Evolutionary conservation across 2,888 invertebrate species (phyloP).

Genomic region (Nemotelus nigrinus): DNA sequence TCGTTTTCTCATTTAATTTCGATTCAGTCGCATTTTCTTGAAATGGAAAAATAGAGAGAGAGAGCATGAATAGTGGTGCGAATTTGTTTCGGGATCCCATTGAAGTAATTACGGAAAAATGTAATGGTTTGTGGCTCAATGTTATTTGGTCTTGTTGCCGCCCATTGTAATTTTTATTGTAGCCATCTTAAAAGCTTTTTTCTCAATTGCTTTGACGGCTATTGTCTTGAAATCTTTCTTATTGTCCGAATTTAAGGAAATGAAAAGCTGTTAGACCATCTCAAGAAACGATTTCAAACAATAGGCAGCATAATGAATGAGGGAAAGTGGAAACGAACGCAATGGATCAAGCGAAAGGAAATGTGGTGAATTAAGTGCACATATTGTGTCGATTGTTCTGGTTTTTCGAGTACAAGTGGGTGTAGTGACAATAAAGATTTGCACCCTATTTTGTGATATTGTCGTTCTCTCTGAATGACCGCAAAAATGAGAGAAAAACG

Average conservation of each 20-base stretch:
- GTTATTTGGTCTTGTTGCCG: constrained; percentile 6
- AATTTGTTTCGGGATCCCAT: no score
- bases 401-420: no score
- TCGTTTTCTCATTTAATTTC: constrained; percentile 31
- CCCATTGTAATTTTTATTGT: constrained; percentile 46
- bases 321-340: constrained; percentile 43
- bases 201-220: constrained; percentile 34
- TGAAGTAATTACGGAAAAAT: neutral
- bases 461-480: no score
- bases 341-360: constrained; percentile 45
- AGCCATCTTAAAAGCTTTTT: constrained; percentile 49
- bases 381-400: constrained; percentile 11
- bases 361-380: constrained; percentile 38
- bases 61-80: no score
- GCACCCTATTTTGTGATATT: no score
- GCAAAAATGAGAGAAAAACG: no score
- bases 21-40: neutral
- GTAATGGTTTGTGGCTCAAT: constrained; percentile 10
- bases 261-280: constrained; percentile 49
- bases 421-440: no score
- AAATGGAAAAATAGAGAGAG: no score
- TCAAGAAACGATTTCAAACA: constrained; percentile 47
- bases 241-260: constrained; percentile 31
- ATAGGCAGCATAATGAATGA: constrained; percentile 41
- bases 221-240: constrained; percentile 44